Conservation (phyloP, 2,797 vertebrate genomes). For the Gambusia yucatana region DNA sequence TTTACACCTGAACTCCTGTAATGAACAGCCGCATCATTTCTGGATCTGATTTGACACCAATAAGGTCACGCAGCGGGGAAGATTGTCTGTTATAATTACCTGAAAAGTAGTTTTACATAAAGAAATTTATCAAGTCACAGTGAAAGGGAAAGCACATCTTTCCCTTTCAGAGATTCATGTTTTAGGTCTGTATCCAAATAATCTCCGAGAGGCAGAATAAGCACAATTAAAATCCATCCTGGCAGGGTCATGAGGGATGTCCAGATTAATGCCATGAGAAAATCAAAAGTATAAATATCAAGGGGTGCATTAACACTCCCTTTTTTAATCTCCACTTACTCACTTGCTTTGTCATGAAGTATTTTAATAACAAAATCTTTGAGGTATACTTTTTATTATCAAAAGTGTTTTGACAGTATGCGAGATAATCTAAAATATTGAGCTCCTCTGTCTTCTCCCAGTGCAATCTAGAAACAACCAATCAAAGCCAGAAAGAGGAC, state of each 20-base stretch:
- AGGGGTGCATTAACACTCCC: neutral
- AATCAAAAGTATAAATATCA: neutral
- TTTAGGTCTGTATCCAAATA: neutral
- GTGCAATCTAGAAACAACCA: no score
- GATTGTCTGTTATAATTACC: neutral
- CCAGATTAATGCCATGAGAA: neutral
- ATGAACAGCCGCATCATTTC: neutral
- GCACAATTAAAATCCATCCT: no score
- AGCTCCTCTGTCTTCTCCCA: no score
- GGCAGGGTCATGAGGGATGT: neutral
- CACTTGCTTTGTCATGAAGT: neutral
- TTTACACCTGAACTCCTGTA: constrained; percentile 13
- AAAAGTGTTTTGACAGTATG: neutral
- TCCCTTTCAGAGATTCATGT: neutral
- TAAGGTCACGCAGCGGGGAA: constrained; percentile 1
- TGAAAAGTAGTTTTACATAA: neutral
- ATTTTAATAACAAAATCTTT: neutral
- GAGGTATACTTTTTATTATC: neutral
- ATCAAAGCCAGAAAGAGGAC: no score
- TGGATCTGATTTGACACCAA: constrained; percentile 14
- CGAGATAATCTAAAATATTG: no score
- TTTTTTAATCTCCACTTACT: neutral
- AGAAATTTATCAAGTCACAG: neutral
- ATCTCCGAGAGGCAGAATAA: neutral
- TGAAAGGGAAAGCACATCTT: neutral